A percentile compares a stretch with the other conserved stretches of the same genome.
phyloP scores from a whole-genome alignment of 2,113 vertebrate genomes.

The Muntiacus muntjak region DNA sequence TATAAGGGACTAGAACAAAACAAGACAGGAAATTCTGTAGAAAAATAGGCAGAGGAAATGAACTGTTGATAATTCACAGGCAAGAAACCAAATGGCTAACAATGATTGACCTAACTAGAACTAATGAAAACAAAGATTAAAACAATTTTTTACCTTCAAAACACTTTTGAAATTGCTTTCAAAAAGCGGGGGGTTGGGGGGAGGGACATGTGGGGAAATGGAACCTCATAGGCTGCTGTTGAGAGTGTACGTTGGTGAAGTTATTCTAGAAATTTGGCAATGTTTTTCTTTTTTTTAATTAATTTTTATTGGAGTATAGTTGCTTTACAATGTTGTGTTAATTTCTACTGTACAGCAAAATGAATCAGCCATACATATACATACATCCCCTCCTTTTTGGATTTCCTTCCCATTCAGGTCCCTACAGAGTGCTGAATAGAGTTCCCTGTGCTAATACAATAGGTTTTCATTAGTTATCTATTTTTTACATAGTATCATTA shows the following conservation, averaged over 20 bases:
- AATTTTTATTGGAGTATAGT: neutral
- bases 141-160: neutral
- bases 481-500: neutral
- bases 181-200: accelerated
- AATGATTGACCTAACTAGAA: neutral
- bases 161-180: neutral
- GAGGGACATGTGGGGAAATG: neutral
- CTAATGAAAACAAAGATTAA: neutral
- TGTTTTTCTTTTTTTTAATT: neutral
- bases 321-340: neutral
- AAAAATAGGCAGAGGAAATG: neutral
- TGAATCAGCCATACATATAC: neutral
- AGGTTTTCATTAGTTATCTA: neutral
- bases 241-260: neutral
- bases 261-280: neutral
- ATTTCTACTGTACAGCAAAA: neutral
- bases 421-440: neutral
- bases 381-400: neutral
- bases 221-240: neutral
- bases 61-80: neutral
- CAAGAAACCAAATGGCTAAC: neutral
- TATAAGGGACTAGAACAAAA: neutral
- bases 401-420: neutral
- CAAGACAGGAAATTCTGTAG: neutral
- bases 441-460: neutral